Percentiles rank a stretch among this genome's conserved stretches.
Evolutionary conservation across 2,888 invertebrate species (phyloP).

Genomic region (Marasmarcha lunaedactyla): DNA sequence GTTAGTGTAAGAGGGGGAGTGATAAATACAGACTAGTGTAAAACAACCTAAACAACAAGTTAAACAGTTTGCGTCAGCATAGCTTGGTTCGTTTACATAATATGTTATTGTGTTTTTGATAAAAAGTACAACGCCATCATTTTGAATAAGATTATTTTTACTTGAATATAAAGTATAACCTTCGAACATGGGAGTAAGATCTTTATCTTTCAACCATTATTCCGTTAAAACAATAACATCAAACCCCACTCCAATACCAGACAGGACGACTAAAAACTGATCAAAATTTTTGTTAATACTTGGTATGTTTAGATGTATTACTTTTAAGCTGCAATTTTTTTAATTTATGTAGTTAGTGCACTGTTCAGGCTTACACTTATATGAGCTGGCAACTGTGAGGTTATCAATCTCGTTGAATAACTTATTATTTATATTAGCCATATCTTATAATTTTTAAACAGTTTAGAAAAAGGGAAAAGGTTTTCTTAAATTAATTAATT

Average conservation of each 20-base stretch:
- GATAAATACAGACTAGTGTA: background rate
- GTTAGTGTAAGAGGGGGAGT: background rate
- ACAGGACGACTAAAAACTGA: slow-evolving; percentile 3
- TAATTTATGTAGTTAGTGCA: background rate
- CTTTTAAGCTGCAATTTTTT: background rate
- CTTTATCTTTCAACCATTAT: slow-evolving; percentile 7
- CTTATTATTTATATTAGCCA: background rate
- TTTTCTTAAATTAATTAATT: background rate
- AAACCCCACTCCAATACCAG: background rate
- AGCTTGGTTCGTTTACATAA: background rate
- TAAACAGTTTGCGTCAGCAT: background rate
- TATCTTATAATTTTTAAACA: background rate
- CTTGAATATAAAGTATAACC: slow-evolving; percentile 5
- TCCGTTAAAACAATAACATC: slow-evolving; percentile 10
- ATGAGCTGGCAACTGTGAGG: background rate
- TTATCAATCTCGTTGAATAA: slow-evolving; percentile 1
- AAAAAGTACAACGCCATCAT: slow-evolving; percentile 12
- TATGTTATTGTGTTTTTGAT: background rate
- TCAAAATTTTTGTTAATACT: slow-evolving; percentile 11
- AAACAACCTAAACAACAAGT: background rate
- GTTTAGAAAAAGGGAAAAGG: too few relatives aligned
- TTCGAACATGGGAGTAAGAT: slow-evolving; percentile 1
- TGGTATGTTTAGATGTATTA: slow-evolving; percentile 10
- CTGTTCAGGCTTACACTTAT: background rate
- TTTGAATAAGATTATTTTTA: slow-evolving; percentile 7